Conservation (phyloP, 2,113 vertebrate species). For the Hippocampus mohnikei region DNA sequence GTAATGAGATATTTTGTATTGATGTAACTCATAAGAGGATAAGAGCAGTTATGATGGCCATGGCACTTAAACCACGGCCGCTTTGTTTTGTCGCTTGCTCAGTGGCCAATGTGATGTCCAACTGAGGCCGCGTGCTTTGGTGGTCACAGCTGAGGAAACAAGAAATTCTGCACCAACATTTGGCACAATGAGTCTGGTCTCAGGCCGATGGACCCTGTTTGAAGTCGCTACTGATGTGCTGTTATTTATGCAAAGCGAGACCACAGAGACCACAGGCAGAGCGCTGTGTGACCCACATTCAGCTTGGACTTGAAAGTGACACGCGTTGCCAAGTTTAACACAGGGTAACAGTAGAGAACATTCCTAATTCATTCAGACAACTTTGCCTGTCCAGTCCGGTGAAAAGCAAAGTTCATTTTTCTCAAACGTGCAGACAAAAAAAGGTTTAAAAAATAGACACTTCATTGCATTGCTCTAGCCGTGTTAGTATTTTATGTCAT, state of each 20-base stretch:
- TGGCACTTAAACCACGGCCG: not conserved
- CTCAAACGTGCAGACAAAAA: not conserved
- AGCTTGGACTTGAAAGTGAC: conserved; percentile 52
- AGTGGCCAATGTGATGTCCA: too few species aligned
- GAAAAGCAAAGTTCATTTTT: conserved; percentile 14
- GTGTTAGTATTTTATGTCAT: not conserved
- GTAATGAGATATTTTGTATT: not conserved
- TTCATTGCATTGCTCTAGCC: too few species aligned
- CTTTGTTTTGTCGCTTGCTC: not conserved
- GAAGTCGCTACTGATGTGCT: conserved; percentile 53
- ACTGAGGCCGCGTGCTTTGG: conserved; percentile 4
- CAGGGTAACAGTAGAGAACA: conserved; percentile 57
- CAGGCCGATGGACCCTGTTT: conserved; percentile 43
- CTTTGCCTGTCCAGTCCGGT: conserved; percentile 9
- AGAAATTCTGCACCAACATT: conserved; percentile 27
- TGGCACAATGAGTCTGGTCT: conserved; percentile 44
- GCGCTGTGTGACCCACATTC: conserved; percentile 61
- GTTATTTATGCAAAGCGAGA: conserved; percentile 61
- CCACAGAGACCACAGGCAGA: conserved; percentile 60
- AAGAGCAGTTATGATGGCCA: not conserved
- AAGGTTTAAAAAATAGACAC: not conserved
- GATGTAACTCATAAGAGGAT: not conserved
- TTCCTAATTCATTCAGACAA: conserved; percentile 37
- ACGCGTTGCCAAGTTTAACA: conserved; percentile 56
- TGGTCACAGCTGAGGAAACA: conserved; percentile 29